Percentiles rank a stretch among this genome's conserved stretches.
Evolutionary conservation across 92 coral and sea anemone genomes (phyloP).

Genomic region (Diadumene lineata): DNA sequence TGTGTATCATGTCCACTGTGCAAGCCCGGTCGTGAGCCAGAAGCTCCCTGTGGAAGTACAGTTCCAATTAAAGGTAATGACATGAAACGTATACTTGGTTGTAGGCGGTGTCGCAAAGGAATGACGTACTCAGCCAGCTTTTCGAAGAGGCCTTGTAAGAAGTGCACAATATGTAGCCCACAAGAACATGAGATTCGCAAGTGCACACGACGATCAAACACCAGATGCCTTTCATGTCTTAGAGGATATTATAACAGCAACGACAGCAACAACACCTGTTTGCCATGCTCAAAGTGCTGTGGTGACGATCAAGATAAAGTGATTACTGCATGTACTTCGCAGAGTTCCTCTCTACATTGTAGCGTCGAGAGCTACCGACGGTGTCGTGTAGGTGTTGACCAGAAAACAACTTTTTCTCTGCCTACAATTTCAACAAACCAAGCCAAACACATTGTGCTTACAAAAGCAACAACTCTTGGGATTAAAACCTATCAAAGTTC

Average conservation of each 20-base stretch:
- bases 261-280: conserved; percentile 26
- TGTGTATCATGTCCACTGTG: not conserved
- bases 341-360: conserved; percentile 63
- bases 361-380: conserved; percentile 6
- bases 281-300: conserved; percentile 73
- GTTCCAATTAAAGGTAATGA: not conserved
- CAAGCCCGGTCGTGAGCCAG: not conserved
- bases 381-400: not conserved
- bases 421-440: too few relatives aligned
- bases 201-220: conserved; percentile 30
- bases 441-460: too few relatives aligned
- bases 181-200: conserved; percentile 13
- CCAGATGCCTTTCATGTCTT: conserved; percentile 30
- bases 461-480: too few relatives aligned
- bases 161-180: conserved; percentile 16
- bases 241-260: conserved; percentile 20
- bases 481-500: too few relatives aligned
- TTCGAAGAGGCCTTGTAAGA: not conserved
- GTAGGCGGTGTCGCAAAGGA: not conserved
- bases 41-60: conserved; percentile 12
- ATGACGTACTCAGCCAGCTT: not conserved
- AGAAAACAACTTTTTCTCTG: not conserved
- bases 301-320: conserved; percentile 44
- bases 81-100: not conserved
- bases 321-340: conserved; percentile 41